Conservation (phyloP, 2,113 vertebrate genomes). For the Eurystomus gularis region DNA sequence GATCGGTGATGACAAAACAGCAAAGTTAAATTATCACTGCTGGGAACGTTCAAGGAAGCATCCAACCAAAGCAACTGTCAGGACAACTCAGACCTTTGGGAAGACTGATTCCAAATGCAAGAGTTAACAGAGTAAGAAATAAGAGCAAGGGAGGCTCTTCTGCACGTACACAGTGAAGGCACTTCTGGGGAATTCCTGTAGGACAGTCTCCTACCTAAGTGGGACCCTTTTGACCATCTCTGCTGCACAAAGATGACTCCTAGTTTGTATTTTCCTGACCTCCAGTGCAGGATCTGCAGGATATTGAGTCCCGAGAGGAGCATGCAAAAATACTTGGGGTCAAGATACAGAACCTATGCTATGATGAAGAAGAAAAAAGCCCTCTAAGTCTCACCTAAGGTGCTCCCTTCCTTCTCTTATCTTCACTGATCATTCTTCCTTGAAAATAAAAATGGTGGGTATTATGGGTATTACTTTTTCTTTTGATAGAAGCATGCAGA, state of each 20-base stretch:
- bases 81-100: neutral
- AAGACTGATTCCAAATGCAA: neutral
- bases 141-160: neutral
- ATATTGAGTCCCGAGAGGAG: neutral
- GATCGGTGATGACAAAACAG: neutral
- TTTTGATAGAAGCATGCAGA: neutral
- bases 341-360: neutral
- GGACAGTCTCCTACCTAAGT: neutral
- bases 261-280: neutral
- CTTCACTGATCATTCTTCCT: neutral
- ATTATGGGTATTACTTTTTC: too few species aligned
- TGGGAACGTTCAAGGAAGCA: too few species aligned
- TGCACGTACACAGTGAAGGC: rapidly evolving
- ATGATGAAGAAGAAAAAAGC: neutral
- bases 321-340: neutral
- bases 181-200: neutral
- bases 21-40: too few species aligned
- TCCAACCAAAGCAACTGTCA: neutral
- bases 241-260: neutral
- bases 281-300: neutral
- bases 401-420: neutral
- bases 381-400: neutral
- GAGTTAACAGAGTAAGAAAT: neutral
- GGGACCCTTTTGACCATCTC: neutral
- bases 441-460: neutral